Conservation (phyloP, 1,140 invertebrate genomes). For the Achatina immaculata region DNA sequence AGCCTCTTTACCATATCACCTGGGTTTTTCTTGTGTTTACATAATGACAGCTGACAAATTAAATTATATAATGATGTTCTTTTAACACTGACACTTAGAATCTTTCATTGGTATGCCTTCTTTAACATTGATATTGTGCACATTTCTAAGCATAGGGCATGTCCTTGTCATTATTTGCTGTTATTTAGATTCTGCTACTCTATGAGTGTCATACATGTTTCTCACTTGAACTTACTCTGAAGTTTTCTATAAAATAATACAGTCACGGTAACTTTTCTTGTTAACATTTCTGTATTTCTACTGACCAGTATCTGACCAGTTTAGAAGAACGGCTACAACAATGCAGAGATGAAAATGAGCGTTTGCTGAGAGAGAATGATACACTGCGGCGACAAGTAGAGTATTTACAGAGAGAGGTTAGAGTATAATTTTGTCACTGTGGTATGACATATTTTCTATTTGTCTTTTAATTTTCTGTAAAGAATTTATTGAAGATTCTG, state of each 20-base stretch:
- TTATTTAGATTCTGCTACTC: too few species aligned
- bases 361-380: slow-evolving; percentile 79
- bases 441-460: not conserved
- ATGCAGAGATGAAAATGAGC: slow-evolving; percentile 81
- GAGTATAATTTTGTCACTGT: slow-evolving; percentile 17
- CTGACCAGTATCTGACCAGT: slow-evolving; percentile 78
- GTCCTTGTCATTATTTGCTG: too few species aligned
- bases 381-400: slow-evolving; percentile 66
- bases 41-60: too few species aligned
- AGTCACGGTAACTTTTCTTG: not conserved
- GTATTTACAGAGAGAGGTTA: slow-evolving; percentile 65
- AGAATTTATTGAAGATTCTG: not conserved
- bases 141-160: too few species aligned
- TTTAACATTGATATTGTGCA: too few species aligned
- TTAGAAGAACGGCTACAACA: slow-evolving; percentile 82
- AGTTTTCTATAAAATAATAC: not conserved
- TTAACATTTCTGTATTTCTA: not conserved
- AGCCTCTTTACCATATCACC: too few species aligned
- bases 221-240: not conserved
- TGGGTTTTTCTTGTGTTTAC: too few species aligned
- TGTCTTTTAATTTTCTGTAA: not conserved
- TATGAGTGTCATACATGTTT: not conserved
- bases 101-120: too few species aligned
- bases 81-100: too few species aligned
- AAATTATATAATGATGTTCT: too few species aligned